These are phyloP conservation scores for Aleiodes alternator DNA, from an alignment of 2,888 invertebrate species.

Conservation along the genomic window DNA sequence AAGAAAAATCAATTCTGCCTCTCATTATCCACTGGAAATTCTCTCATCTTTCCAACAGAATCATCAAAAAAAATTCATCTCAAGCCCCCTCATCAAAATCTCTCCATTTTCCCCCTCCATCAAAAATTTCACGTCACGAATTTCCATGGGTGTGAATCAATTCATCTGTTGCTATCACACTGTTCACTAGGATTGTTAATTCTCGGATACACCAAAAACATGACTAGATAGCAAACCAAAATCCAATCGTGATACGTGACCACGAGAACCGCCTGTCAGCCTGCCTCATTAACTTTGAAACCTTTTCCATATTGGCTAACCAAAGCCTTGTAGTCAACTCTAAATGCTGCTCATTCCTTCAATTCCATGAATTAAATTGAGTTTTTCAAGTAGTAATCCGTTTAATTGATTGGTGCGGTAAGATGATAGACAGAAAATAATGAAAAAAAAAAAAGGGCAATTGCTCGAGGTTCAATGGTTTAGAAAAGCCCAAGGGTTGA, in stretches of 20 bases:
- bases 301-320: background rate
- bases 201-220: constrained; percentile 20
- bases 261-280: constrained; percentile 12
- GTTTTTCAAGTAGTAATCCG: background rate
- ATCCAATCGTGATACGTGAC: constrained; percentile 10
- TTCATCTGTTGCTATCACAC: constrained; percentile 33
- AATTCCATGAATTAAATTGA: background rate
- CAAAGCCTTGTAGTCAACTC: no score
- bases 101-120: no score
- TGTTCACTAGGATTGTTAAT: constrained; percentile 5
- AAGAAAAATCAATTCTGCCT: no score
- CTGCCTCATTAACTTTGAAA: constrained; percentile 32
- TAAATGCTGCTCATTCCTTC: background rate
- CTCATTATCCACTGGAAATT: no score
- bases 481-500: constrained; percentile 9
- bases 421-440: background rate
- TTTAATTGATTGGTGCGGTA: no score
- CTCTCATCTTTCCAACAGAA: no score
- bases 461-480: background rate
- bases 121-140: background rate
- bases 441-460: constrained; percentile 6
- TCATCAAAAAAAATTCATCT: no score
- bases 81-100: no score
- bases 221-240: constrained; percentile 11
- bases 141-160: constrained; percentile 33